A percentile compares a stretch with the other conserved stretches of the same genome.
Evolutionary conservation across 1,140 invertebrate genomes (phyloP).

Genomic region (Theocolax elegans): DNA sequence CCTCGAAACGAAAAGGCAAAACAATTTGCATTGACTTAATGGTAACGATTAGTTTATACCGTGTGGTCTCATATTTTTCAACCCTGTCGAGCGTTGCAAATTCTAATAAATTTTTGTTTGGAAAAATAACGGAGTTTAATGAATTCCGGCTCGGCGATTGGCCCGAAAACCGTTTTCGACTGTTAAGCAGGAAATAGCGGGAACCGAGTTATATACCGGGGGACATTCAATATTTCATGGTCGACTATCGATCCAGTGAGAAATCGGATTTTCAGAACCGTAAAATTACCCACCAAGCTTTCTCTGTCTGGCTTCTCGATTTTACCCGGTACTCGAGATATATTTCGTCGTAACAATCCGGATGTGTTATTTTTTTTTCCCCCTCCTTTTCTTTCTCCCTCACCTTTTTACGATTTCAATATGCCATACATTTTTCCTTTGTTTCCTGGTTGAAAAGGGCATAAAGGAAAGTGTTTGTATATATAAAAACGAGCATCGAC

Average conservation of each 20-base stretch:
- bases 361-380: background rate
- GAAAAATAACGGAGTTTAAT: slow-evolving; percentile 27
- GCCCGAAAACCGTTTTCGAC: slow-evolving; percentile 4
- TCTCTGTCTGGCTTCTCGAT: background rate
- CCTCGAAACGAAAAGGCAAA: too few relatives aligned
- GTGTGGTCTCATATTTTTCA: slow-evolving; percentile 4
- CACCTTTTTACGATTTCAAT: too few relatives aligned
- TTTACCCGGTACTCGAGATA: background rate
- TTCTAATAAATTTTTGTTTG: slow-evolving; percentile 34
- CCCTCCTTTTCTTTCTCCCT: background rate
- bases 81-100: background rate
- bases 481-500: too few relatives aligned
- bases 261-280: slow-evolving; percentile 26
- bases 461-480: too few relatives aligned
- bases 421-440: too few relatives aligned
- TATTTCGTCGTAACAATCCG: background rate
- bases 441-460: too few relatives aligned
- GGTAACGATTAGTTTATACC: slow-evolving; percentile 7
- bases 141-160: slow-evolving; percentile 16
- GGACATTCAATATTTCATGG: slow-evolving; percentile 29
- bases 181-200: slow-evolving; percentile 33
- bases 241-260: slow-evolving; percentile 4
- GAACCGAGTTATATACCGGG: background rate
- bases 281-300: slow-evolving; percentile 14
- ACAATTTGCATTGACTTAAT: slow-evolving; percentile 14